phyloP scores from a whole-genome alignment of 2,113 vertebrate genomes.

The Oryzias celebensis region DNA sequence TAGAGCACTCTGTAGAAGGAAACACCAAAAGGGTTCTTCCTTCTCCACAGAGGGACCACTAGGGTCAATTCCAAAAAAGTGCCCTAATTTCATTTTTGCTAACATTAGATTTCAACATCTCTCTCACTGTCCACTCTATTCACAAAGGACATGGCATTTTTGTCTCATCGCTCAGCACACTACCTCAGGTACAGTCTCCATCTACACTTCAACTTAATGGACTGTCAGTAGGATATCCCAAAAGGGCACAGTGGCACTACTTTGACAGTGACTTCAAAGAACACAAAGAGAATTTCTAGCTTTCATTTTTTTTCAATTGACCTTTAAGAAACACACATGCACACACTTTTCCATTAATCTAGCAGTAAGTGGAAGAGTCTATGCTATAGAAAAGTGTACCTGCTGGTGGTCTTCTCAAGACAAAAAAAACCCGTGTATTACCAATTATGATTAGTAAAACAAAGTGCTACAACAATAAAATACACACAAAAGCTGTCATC shows the following conservation, averaged over 20 bases:
- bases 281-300: conserved; percentile 13
- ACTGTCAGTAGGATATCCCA: conserved; percentile 38
- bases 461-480: too few species aligned
- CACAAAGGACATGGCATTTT: conserved; percentile 36
- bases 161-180: conserved; percentile 22
- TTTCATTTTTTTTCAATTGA: background rate
- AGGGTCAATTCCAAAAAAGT: conserved; percentile 39
- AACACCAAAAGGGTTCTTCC: conserved; percentile 57
- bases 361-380: background rate
- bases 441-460: too few species aligned
- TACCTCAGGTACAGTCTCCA: conserved; percentile 26
- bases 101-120: conserved; percentile 40
- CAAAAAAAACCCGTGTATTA: too few species aligned
- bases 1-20: conserved; percentile 44
- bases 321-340: background rate
- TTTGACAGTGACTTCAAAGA: conserved; percentile 40
- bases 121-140: conserved; percentile 44
- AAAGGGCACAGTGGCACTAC: conserved; percentile 19
- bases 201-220: conserved; percentile 48
- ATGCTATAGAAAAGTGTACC: background rate
- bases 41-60: conserved; percentile 20
- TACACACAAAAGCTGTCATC: too few species aligned
- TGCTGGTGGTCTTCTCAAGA: background rate
- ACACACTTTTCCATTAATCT: conserved; percentile 4
- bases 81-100: conserved; percentile 41